phyloP scores from a whole-genome alignment of 2,797 vertebrate genomes.

The Cyclopterus lumpus region DNA sequence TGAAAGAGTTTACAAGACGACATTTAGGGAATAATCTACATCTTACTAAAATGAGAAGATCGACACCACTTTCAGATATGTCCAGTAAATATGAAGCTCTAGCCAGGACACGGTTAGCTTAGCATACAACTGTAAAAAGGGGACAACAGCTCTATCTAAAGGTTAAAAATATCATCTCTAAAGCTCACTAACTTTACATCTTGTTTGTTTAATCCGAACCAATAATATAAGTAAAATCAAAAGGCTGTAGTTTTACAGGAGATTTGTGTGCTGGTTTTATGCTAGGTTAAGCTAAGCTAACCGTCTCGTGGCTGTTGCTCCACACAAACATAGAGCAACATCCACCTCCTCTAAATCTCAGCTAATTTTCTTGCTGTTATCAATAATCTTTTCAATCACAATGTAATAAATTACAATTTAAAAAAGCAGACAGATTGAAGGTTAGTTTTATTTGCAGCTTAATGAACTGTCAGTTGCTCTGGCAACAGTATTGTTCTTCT shows the following conservation, averaged over 20 bases:
- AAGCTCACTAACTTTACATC: background rate
- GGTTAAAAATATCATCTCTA: background rate
- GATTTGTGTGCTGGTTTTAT: background rate
- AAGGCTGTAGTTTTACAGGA: background rate
- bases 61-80: background rate
- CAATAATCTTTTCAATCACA: background rate
- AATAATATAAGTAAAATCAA: background rate
- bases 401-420: background rate
- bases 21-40: background rate
- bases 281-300: background rate
- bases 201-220: background rate
- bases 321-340: background rate
- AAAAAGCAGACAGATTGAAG: background rate
- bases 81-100: background rate
- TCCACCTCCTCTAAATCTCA: background rate
- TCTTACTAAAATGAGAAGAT: background rate
- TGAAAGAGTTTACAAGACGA: constrained; percentile 14
- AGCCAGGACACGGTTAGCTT: background rate
- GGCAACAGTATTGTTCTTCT: constrained; percentile 23
- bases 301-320: background rate
- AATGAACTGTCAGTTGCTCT: constrained; percentile 8
- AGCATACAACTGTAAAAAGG: background rate
- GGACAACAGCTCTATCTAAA: background rate
- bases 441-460: constrained; percentile 6
- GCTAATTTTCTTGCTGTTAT: background rate